Conservation (phyloP, 2,888 invertebrate genomes). For the Nasonia oneida region DNA sequence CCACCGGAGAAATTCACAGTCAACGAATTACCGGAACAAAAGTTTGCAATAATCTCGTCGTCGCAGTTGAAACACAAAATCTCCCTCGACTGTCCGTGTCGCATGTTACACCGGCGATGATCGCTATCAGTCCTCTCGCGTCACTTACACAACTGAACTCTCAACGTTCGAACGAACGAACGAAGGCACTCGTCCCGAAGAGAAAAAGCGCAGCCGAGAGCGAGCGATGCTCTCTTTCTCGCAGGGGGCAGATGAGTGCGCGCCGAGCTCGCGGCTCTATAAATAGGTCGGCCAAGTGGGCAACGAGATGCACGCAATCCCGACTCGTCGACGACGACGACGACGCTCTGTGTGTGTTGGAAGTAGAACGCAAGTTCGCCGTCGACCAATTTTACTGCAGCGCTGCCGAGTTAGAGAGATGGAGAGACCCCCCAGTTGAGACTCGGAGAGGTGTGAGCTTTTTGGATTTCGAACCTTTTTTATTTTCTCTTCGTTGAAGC, state of each 20-base stretch:
- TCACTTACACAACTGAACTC: neutral
- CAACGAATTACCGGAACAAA: neutral
- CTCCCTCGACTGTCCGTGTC: neutral
- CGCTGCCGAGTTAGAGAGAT: neutral
- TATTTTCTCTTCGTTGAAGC: no score
- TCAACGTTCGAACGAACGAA: neutral
- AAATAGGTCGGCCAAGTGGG: constrained; percentile 75
- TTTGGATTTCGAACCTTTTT: neutral
- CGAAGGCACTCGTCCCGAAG: neutral
- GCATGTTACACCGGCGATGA: constrained; percentile 2
- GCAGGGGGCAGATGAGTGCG: constrained; percentile 68
- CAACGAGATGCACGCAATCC: constrained; percentile 71
- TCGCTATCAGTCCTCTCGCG: no score
- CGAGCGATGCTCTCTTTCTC: constrained; percentile 18
- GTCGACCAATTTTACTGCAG: constrained; percentile 12
- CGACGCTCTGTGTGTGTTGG: neutral
- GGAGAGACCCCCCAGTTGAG: neutral
- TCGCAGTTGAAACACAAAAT: neutral
- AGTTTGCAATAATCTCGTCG: neutral
- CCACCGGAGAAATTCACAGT: neutral
- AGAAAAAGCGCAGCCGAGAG: neutral
- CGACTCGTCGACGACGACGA: constrained; percentile 52
- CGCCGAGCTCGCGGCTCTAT: constrained; percentile 66
- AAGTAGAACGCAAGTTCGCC: constrained; percentile 39
- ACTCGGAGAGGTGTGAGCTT: neutral